Base-by-base conservation (phyloP, 2,888 invertebrate species). In the Phorcus lineatus region DNA sequence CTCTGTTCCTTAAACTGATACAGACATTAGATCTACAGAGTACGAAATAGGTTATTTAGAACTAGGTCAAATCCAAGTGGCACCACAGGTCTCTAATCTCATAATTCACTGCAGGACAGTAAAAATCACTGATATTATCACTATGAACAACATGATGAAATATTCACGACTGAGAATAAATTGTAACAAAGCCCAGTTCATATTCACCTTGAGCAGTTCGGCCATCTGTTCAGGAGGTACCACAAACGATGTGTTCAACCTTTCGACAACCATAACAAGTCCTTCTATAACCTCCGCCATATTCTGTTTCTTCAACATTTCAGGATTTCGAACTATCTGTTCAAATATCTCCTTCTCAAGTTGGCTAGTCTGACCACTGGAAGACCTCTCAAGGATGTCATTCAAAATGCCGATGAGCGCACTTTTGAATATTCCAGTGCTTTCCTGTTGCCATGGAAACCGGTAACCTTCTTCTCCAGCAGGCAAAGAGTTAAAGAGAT, bases 181-280 rank as follows among this genome's bases (percentile, higher is more conserved):
- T 6, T 4, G 4, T 36, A 36, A 36, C 47, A 13, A 13, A 13
- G 47, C 11, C 47, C 7, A 11, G 47, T 6, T 47, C 13, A 36
- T 13, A 47, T 11, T 75, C 78, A 89, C 89, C 90, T 90, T 90
- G 67, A 89, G 80, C 22, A 86, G 55, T 66, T 84, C 81, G 24
- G 88, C 90, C 22, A 88, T 82, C 80, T 87, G 84, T 13, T 82
- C 24, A 0, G 90, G 87, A 67, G 80, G 76, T 13, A 86, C 74
- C 11, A 84, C 77, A 22, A 83, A 70, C 1, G 83, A 55, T 9
- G 53, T 62, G 17, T 78, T 78, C 57, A 66, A 77, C 17, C 53
- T 76, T 31, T 81, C 79, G 11, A 86, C 79, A 6, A 57, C 66
- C 13, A 81, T 67, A 24, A 85, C 78, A 54, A 86, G 55, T 57